Evolutionary conservation across 2,113 vertebrate genomes (phyloP).

Genomic region (Heterotilapia buettikoferi): DNA sequence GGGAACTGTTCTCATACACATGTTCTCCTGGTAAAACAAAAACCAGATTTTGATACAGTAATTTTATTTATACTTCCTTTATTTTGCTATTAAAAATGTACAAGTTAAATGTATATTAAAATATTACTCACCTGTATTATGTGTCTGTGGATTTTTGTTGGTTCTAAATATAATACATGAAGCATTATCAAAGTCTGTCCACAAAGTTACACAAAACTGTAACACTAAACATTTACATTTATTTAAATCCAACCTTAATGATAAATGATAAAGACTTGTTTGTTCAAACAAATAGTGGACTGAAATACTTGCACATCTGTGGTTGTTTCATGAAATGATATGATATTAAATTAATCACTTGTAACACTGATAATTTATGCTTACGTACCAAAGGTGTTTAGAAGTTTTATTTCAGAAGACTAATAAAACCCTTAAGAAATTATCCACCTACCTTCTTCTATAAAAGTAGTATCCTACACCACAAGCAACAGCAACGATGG

Average conservation of each 20-base stretch:
- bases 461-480: neutral
- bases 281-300: accelerated
- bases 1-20: neutral
- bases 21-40: neutral
- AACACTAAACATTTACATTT: neutral
- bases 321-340: neutral
- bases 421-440: neutral
- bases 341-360: neutral
- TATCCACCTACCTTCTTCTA: neutral
- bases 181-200: neutral
- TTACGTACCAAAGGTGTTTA: neutral
- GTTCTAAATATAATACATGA: neutral
- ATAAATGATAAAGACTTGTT: neutral
- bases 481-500: neutral
- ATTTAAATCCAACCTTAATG: accelerated
- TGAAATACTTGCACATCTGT: neutral
- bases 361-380: neutral
- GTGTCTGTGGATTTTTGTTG: neutral
- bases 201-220: neutral
- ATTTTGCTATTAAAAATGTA: neutral
- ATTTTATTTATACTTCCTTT: neutral
- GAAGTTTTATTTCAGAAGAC: accelerated
- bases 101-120: neutral
- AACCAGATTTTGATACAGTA: neutral
- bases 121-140: neutral